Evolutionary conservation across 2,797 vertebrate genomes (phyloP).

Genomic region (Sciurus vulgaris): DNA sequence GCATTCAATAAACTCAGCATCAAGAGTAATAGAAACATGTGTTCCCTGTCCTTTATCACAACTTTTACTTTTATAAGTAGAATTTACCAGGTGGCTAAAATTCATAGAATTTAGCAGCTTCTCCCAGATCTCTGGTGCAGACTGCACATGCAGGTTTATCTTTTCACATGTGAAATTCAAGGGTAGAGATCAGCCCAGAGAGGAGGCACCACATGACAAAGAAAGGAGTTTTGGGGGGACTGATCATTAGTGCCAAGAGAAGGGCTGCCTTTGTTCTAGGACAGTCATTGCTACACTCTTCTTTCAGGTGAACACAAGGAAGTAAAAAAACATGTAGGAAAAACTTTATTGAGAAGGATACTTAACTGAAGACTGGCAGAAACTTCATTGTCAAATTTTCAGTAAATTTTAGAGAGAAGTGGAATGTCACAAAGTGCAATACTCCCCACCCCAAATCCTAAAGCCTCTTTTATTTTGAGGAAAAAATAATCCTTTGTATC

Average conservation of each 20-base stretch:
- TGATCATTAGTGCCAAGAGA: not conserved
- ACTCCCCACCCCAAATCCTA: not conserved
- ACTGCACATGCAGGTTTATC: not conserved
- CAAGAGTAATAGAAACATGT: not conserved
- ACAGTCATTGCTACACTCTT: not conserved
- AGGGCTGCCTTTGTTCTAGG: not conserved
- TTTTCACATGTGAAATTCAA: not conserved
- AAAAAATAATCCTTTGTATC: conserved; percentile 23
- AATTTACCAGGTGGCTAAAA: not conserved
- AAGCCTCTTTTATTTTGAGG: conserved; percentile 40
- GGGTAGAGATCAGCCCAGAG: not conserved
- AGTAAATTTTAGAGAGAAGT: conserved; percentile 54
- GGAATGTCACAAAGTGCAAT: not conserved
- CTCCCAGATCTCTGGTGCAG: not conserved
- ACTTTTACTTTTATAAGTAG: not conserved
- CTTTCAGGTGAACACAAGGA: not conserved
- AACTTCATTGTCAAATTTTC: conserved; percentile 21
- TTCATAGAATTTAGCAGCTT: not conserved
- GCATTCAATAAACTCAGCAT: not conserved
- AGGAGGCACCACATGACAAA: not conserved
- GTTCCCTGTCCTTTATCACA: not conserved
- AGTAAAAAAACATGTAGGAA: not conserved
- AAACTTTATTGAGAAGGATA: conserved; percentile 12
- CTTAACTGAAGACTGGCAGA: not conserved
- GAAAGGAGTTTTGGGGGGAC: not conserved